These are phyloP conservation scores for Remorina albescens DNA, from an alignment of 2,797 vertebrate species.

Conservation along the genomic window DNA sequence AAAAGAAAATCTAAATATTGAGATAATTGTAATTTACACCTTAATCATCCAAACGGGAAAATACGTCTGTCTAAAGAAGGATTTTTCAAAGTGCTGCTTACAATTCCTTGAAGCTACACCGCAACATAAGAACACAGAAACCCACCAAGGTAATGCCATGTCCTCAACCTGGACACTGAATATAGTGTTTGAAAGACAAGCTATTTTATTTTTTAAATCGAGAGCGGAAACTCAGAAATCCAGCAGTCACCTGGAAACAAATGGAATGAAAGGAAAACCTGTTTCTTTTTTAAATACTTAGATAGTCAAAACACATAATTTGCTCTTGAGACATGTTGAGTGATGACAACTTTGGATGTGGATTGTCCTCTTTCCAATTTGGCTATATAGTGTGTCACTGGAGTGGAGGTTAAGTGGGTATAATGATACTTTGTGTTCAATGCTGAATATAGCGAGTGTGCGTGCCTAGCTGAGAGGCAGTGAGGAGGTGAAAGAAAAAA, in stretches of 20 bases:
- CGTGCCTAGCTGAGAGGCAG: background rate
- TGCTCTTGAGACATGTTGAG: constrained; percentile 11
- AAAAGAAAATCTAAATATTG: too few relatives aligned
- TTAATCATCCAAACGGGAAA: too few relatives aligned
- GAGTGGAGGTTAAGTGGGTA: constrained; percentile 25
- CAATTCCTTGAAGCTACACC: too few relatives aligned
- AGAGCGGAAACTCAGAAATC: background rate
- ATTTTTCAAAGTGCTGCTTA: too few relatives aligned
- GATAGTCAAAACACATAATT: background rate
- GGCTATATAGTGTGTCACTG: constrained; percentile 6
- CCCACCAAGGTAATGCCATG: too few relatives aligned
- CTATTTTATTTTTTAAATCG: constrained; percentile 1
- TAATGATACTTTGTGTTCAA: constrained; percentile 18
- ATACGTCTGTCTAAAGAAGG: too few relatives aligned
- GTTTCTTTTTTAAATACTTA: background rate
- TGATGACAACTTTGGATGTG: too few relatives aligned
- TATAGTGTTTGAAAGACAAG: constrained; percentile 10
- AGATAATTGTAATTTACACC: too few relatives aligned
- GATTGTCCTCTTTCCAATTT: constrained; percentile 14
- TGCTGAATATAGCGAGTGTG: background rate
- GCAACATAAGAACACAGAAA: too few relatives aligned
- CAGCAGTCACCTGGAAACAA: background rate
- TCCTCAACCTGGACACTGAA: background rate
- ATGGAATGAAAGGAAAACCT: background rate
- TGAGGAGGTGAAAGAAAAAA: constrained; percentile 29